These are phyloP conservation scores for Spodoptera litura DNA, from an alignment of 1,140 invertebrate species.

Conservation along the genomic window DNA sequence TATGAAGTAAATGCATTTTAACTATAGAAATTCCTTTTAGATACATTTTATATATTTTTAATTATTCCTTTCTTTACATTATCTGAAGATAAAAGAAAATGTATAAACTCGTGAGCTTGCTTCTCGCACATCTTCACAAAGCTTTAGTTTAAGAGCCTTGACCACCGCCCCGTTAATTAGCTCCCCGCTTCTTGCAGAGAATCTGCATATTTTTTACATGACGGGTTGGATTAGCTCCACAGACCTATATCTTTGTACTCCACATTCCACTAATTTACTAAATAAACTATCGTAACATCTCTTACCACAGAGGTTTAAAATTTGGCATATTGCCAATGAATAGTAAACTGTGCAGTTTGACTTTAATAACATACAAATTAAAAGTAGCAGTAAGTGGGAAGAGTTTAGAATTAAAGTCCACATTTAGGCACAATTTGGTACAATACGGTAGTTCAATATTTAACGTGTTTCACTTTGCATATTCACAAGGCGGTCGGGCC, in stretches of 20 bases:
- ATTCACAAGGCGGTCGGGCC: slow-evolving; percentile 75
- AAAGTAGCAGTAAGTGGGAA: slow-evolving; percentile 39
- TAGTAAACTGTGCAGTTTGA: slow-evolving; percentile 40
- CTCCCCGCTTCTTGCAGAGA: too few species aligned
- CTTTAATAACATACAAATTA: slow-evolving; percentile 43
- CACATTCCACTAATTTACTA: slow-evolving; percentile 2
- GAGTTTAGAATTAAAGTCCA: slow-evolving; percentile 53
- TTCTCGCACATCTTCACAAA: too few species aligned
- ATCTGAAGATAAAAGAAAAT: too few species aligned
- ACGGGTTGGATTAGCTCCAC: too few species aligned
- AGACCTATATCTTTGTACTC: background rate
- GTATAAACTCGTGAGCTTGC: too few species aligned
- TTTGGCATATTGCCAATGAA: slow-evolving; percentile 30
- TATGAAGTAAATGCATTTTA: slow-evolving; percentile 32
- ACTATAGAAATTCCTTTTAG: slow-evolving; percentile 9
- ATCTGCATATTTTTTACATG: too few species aligned
- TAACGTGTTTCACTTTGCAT: slow-evolving; percentile 76
- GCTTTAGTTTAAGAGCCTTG: too few species aligned
- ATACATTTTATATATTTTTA: too few species aligned
- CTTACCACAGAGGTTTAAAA: slow-evolving; percentile 26
- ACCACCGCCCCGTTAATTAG: too few species aligned
- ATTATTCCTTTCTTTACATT: too few species aligned
- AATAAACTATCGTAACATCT: slow-evolving; percentile 31
- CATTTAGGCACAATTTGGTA: slow-evolving; percentile 65
- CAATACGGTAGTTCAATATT: slow-evolving; percentile 74